A percentile compares a stretch with the other conserved stretches of the same genome.
phyloP scores from a whole-genome alignment of 2,797 vertebrate species.

The Poecilia velifera region DNA sequence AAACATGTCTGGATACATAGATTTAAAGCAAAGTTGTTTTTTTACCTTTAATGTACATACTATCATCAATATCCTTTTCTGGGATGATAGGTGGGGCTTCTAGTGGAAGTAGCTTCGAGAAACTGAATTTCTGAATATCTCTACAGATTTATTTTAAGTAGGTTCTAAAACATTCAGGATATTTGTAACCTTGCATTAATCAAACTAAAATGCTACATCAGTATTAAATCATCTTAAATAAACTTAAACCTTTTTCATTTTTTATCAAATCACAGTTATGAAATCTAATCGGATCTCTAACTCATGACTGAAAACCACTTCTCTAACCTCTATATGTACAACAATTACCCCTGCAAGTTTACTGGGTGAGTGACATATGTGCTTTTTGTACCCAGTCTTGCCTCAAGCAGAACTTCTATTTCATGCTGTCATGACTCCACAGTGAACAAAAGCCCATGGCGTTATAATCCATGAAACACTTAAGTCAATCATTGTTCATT shows the following conservation, averaged over 20 bases:
- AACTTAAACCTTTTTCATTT: not conserved
- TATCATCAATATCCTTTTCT: not conserved
- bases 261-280: not conserved
- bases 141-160: not conserved
- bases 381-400: slow-evolving; percentile 7
- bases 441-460: slow-evolving; percentile 12
- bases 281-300: not conserved
- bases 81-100: not conserved
- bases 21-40: not conserved
- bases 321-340: not conserved
- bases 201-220: not conserved
- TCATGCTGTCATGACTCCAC: slow-evolving; percentile 34
- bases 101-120: not conserved
- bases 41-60: not conserved
- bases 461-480: slow-evolving; percentile 31
- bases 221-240: not conserved
- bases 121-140: not conserved
- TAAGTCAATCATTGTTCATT: slow-evolving; percentile 20
- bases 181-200: not conserved
- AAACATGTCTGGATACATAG: not conserved
- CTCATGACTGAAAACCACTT: slow-evolving; percentile 20
- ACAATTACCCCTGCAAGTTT: slow-evolving; percentile 12
- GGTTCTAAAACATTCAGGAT: not conserved
- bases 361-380: slow-evolving; percentile 25
- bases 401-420: slow-evolving; percentile 30